These are phyloP conservation scores for Plusia festucae DNA, from an alignment of 2,888 invertebrate genomes.

Conservation along the genomic window DNA sequence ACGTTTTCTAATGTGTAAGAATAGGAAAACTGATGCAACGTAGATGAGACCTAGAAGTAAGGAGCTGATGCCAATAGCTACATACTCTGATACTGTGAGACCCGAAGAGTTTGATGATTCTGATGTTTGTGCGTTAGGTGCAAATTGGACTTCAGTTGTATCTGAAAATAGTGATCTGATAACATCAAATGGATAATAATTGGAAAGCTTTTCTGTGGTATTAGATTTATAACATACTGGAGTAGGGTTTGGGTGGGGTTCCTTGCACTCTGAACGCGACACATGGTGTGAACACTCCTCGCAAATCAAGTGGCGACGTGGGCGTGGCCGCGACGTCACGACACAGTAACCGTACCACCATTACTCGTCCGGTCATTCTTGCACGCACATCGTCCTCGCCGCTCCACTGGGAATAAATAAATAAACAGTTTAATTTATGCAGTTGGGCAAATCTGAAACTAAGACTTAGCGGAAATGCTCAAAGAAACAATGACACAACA, in stretches of 20 bases:
- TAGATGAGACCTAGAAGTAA: slow-evolving; percentile 96
- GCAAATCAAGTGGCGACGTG: slow-evolving; percentile 83
- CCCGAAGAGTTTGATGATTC: slow-evolving; percentile 89
- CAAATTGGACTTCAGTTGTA: slow-evolving; percentile 94
- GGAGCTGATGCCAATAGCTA: slow-evolving; percentile 95
- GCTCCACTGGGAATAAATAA: slow-evolving; percentile 91
- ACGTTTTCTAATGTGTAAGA: slow-evolving; percentile 93
- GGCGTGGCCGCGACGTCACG: slow-evolving; percentile 91
- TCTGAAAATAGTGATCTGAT: slow-evolving; percentile 83
- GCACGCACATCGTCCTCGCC: slow-evolving; percentile 94
- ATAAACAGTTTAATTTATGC: not conserved
- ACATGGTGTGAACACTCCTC: slow-evolving; percentile 94
- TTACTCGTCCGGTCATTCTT: slow-evolving; percentile 94
- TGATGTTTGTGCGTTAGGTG: slow-evolving; percentile 90
- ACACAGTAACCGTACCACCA: slow-evolving; percentile 94
- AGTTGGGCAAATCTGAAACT: not conserved
- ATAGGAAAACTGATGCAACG: slow-evolving; percentile 95
- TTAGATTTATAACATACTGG: slow-evolving; percentile 47
- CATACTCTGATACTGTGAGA: slow-evolving; percentile 93
- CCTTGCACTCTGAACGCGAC: slow-evolving; percentile 96
- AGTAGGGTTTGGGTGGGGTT: slow-evolving; percentile 91
- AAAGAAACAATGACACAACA: too few species aligned
- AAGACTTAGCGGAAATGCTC: not conserved
- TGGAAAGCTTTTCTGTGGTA: not conserved
- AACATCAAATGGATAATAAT: not conserved